Evolutionary conservation across 2,888 invertebrate species (phyloP), one percentile per base, ranked within the genome.

Genomic region (Eumerus sabulonum): DNA sequence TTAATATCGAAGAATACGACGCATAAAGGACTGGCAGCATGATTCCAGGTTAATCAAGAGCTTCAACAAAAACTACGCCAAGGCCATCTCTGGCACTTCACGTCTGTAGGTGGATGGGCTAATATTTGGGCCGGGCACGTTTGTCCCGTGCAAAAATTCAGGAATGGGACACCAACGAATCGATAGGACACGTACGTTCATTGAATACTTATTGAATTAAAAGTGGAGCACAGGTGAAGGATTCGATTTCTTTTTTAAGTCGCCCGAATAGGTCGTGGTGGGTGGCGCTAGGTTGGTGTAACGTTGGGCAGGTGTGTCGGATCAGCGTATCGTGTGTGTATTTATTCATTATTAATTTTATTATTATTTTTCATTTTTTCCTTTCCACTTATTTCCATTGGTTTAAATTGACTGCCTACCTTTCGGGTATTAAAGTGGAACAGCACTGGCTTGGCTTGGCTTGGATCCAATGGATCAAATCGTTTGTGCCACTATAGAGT

Each of bases 301-400:
- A 27, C 27, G 27, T 27, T 27, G 2, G 3, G 27, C 27, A 18
- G 9, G 16, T 59, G 27, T 56, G 18, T 12, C 35, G 13, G 42
- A 14, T 11, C 12, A n/a, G 40, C 13, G 67, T 9, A 42, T 47
- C 9, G 42, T 38, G 66, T 72, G 77, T 77, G 48, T 64, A 63
- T 77, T 70, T 76, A 67, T 77, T 53, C 67, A 77, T 77, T 73
- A 77, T 68, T 77, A 77, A 77, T 73, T 77, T 73, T 68, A 77
- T 73, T 73, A 77, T 73, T 77, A 72, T 77, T 63, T 54, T 17
- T 40, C 38, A 47, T 47, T 9, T 47, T 35, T 35, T 14, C 17
- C 35, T 42, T 19, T 57, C 16, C n/a, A 27, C 27, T 27, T 27
- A 27, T 27, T n/a, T n/a, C 27, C 27, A 27, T 27, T 27, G 9